phyloP scores from a whole-genome alignment of 1,140 invertebrate species.

The Hormaphis cornu region DNA sequence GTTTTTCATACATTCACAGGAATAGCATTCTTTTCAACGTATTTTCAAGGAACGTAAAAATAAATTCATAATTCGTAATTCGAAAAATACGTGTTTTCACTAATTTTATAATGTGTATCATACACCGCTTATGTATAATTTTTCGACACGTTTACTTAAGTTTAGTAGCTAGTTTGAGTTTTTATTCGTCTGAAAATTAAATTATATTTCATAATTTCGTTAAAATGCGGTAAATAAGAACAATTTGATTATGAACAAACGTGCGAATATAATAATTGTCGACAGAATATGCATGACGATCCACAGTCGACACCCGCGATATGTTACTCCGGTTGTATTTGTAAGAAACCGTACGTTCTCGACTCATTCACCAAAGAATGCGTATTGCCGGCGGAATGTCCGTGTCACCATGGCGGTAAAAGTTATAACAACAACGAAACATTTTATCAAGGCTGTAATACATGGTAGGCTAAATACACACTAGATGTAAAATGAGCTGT shows the following conservation, averaged over 20 bases:
- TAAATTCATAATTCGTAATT: too few relatives aligned
- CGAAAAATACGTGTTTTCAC: too few relatives aligned
- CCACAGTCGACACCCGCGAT: constrained; percentile 45
- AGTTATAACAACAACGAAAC: constrained; percentile 66
- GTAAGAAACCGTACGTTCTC: constrained; percentile 63
- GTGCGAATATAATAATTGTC: background rate
- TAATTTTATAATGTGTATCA: too few relatives aligned
- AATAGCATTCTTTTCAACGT: background rate
- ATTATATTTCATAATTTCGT: too few relatives aligned
- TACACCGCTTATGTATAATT: too few relatives aligned
- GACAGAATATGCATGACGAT: constrained; percentile 60
- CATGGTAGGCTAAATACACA: constrained; percentile 51
- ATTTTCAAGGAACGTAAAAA: background rate
- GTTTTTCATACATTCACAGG: background rate
- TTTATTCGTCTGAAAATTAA: too few relatives aligned
- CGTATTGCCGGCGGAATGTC: constrained; percentile 60
- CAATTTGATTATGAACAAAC: background rate
- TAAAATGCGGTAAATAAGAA: too few relatives aligned
- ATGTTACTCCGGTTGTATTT: constrained; percentile 68
- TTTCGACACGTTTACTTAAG: too few relatives aligned
- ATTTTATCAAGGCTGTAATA: constrained; percentile 73
- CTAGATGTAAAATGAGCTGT: background rate
- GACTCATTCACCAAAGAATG: constrained; percentile 58
- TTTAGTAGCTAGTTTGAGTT: too few relatives aligned
- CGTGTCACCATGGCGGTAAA: constrained; percentile 76